Evolutionary conservation across 2,888 invertebrate species (phyloP), one percentile per base, ranked within the genome.

Genomic region (Pollenia labialis): DNA sequence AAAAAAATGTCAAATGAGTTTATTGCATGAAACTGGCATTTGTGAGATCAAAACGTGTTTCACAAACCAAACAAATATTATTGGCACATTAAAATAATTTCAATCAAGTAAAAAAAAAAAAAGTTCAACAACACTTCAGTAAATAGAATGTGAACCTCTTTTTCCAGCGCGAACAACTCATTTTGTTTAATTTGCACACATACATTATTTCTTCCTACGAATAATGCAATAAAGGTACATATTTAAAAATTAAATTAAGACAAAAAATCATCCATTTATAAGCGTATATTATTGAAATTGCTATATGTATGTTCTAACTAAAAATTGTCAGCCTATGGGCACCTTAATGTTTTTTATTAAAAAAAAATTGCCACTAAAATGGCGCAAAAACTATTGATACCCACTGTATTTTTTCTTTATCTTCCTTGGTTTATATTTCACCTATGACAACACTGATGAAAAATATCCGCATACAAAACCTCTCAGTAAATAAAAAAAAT

Each of bases 1-100:
- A 50, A 58, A 66, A 66, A 77, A 50, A 71, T 58, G 64, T 66
- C 66, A 79, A 80, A 62, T 58, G 80, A 75, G 66, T 82, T 85
- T 50, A 77, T 74, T 71, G 6, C n/a, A 76, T 60, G 12, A 69
- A 69, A 82, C 10, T 7, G 44, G 42, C 42, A 23, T 72, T 71
- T 50, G 44, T 58, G 50, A 80, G 76, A 83, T 83, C 83, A 81
- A 86, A 86, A 86, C 87, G 68, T 77, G 87, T 84, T 84, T 76
- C 18, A 32, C 50, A 72, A 80, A 79, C 48, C n/a, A 48, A 71
- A 76, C 58, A 56, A 23, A 48, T 11, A 52, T 68, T 40, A 7
- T 48, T 71, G 58, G 16, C 46, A 32, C 50, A 82, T 62, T 58
- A 64, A 68, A 69, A 75, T 72, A 44, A 72, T 68, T 72, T 71